Percentiles rank a stretch among this genome's conserved stretches.
These are phyloP conservation scores for Ferrisia virgata DNA, from an alignment of 2,888 invertebrate species.

Conservation along the genomic window DNA sequence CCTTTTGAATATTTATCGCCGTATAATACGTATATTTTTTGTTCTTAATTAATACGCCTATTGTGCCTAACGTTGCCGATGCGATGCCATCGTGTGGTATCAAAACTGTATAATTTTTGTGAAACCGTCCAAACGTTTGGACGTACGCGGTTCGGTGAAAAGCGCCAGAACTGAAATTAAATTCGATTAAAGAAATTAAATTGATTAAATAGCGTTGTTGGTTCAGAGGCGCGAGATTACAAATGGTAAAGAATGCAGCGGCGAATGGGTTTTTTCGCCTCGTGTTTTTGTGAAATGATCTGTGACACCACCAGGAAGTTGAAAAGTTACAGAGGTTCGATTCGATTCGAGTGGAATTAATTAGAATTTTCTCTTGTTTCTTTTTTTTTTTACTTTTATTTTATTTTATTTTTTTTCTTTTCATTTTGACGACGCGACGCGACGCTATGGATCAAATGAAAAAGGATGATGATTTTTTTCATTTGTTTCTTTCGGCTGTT, in stretches of 20 bases:
- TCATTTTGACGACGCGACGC: too few relatives aligned
- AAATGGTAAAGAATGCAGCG: not conserved
- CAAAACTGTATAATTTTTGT: not conserved
- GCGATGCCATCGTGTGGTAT: too few relatives aligned
- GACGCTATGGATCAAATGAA: too few relatives aligned
- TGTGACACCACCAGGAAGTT: not conserved
- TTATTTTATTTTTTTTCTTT: too few relatives aligned
- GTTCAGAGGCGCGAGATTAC: not conserved
- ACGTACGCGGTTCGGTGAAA: too few relatives aligned
- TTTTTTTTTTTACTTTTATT: too few relatives aligned
- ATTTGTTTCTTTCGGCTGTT: too few relatives aligned
- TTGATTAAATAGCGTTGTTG: slow-evolving; percentile 11
- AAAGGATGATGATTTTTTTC: too few relatives aligned
- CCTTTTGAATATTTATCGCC: slow-evolving; percentile 22
- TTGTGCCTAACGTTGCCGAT: too few relatives aligned
- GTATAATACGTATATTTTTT: too few relatives aligned
- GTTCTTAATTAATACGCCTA: not conserved
- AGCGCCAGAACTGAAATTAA: slow-evolving; percentile 11
- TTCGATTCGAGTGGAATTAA: not conserved
- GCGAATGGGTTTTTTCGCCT: too few relatives aligned
- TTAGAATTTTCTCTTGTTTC: not conserved
- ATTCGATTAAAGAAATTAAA: slow-evolving; percentile 22
- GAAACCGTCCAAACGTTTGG: not conserved
- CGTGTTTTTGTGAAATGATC: not conserved
- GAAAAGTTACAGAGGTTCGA: not conserved